Conservation (phyloP, 2,888 invertebrate species). For the Spodoptera exigua region DNA sequence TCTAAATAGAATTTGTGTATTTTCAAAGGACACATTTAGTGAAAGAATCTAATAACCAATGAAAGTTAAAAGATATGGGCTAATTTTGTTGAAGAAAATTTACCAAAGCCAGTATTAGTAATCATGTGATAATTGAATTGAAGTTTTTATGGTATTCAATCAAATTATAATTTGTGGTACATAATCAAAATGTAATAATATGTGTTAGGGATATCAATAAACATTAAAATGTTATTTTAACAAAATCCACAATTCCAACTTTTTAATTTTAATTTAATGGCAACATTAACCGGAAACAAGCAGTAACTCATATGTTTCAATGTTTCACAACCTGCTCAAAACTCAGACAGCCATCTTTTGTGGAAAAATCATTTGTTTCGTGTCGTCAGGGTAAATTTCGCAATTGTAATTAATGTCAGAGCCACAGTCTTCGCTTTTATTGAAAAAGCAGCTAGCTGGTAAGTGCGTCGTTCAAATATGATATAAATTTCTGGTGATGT, state of each 20-base stretch:
- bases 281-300: slow-evolving; percentile 83
- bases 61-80: too few relatives aligned
- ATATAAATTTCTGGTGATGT: slow-evolving; percentile 69
- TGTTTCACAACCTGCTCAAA: slow-evolving; percentile 88
- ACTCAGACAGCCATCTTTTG: slow-evolving; percentile 93
- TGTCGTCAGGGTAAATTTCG: slow-evolving; percentile 93
- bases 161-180: too few relatives aligned
- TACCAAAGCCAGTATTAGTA: too few relatives aligned
- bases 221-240: background rate
- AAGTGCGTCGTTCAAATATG: slow-evolving; percentile 75
- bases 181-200: too few relatives aligned
- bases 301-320: slow-evolving; percentile 88
- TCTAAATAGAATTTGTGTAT: background rate
- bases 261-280: slow-evolving; percentile 52
- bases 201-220: background rate
- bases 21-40: too few relatives aligned
- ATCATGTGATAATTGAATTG: too few relatives aligned
- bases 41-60: too few relatives aligned
- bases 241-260: background rate
- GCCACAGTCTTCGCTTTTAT: slow-evolving; percentile 97
- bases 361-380: slow-evolving; percentile 92
- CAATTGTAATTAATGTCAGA: slow-evolving; percentile 97
- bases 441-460: slow-evolving; percentile 99
- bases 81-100: too few relatives aligned
- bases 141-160: too few relatives aligned